These are phyloP conservation scores for Morus bassanus DNA, from an alignment of 2,797 vertebrate species.

Conservation along the genomic window DNA sequence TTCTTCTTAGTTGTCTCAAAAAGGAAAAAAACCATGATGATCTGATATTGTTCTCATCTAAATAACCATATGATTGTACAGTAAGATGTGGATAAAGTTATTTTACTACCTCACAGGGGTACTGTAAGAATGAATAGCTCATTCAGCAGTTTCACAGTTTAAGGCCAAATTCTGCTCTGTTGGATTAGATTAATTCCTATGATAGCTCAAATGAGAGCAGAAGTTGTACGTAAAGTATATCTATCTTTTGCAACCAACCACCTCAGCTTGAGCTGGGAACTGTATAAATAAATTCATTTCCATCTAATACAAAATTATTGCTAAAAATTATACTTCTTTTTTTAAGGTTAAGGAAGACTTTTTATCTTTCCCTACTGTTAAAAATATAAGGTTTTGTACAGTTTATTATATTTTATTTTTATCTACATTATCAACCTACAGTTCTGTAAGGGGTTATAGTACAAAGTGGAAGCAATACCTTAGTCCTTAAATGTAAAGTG, in stretches of 20 bases:
- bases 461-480: slow-evolving; percentile 10
- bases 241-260: background rate
- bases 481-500: slow-evolving; percentile 42
- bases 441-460: slow-evolving; percentile 16
- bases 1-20: background rate
- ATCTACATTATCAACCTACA: background rate
- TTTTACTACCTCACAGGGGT: background rate
- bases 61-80: background rate
- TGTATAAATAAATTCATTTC: background rate
- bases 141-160: background rate
- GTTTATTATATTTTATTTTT: slow-evolving; percentile 1
- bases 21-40: background rate
- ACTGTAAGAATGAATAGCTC: background rate
- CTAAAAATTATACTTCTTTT: slow-evolving; percentile 35
- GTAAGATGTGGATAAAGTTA: background rate
- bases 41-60: background rate
- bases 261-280: background rate
- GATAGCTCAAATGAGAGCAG: background rate
- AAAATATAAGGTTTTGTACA: slow-evolving; percentile 19
- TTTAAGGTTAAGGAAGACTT: slow-evolving; percentile 20
- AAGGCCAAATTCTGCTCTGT: slow-evolving; percentile 15
- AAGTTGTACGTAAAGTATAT: background rate
- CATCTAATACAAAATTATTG: slow-evolving; percentile 52
- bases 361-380: background rate
- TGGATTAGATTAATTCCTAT: background rate